phyloP scores from a whole-genome alignment of 2,797 vertebrate species.

The Leucoraja ocellata region DNA sequence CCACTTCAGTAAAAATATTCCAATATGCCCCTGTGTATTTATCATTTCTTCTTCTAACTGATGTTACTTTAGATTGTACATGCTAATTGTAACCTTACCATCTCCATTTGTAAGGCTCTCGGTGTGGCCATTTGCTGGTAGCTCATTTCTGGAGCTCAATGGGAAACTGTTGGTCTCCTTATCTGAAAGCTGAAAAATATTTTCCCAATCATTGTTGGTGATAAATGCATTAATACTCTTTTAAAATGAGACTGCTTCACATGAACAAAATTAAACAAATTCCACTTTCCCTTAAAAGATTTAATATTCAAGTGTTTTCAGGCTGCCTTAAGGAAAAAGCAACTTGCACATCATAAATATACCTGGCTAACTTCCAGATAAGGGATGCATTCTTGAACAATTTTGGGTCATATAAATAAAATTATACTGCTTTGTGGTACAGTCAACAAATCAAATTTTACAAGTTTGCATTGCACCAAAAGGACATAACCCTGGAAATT shows the following conservation, averaged over 20 bases:
- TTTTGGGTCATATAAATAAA: background rate
- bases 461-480: background rate
- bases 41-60: background rate
- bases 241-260: background rate
- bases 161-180: conserved; percentile 83
- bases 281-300: background rate
- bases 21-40: background rate
- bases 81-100: conserved; percentile 61
- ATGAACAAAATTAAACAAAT: background rate
- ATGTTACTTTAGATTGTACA: background rate
- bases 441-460: background rate
- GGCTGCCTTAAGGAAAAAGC: background rate
- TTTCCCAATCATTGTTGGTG: background rate
- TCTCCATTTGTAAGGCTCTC: conserved; percentile 84
- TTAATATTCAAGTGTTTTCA: too few species aligned
- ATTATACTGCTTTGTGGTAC: background rate
- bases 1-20: background rate
- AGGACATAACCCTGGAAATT: background rate
- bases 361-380: background rate
- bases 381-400: background rate
- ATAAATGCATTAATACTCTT: background rate
- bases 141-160: conserved; percentile 73
- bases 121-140: conserved; percentile 73
- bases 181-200: conserved; percentile 73
- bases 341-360: background rate